Evolutionary conservation across 2,113 vertebrate genomes (phyloP).

Genomic region (Campylomormyrus tamandua): DNA sequence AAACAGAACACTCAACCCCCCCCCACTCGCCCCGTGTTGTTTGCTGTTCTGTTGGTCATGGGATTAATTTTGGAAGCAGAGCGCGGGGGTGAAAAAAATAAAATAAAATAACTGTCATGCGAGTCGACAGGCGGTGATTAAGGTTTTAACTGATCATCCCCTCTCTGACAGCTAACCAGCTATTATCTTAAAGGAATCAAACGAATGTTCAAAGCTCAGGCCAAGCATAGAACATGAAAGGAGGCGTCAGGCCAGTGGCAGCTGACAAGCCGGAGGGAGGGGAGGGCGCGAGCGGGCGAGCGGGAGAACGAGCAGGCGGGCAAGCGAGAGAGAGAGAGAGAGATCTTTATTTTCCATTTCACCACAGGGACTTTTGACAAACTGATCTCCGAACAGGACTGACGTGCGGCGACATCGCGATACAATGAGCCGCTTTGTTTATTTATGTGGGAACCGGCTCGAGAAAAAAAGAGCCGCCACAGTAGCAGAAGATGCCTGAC

Average conservation of each 20-base stretch:
- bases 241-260: constrained; percentile 94
- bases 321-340: constrained; percentile 45
- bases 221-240: constrained; percentile 98
- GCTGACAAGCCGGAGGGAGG: constrained; percentile 86
- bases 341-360: constrained; percentile 66
- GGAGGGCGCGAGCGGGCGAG: constrained; percentile 35
- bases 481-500: constrained; percentile 29
- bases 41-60: constrained; percentile 71
- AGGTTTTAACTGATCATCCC: constrained; percentile 99
- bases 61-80: constrained; percentile 77
- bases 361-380: constrained; percentile 57
- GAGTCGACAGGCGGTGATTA: constrained; percentile 99
- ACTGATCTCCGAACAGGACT: constrained; percentile 57
- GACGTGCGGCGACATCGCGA: constrained; percentile 50
- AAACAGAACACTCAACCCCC: constrained; percentile 13
- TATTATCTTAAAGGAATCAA: constrained; percentile 99
- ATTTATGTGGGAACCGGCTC: constrained; percentile 54
- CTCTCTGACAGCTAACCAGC: constrained; percentile 99
- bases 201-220: constrained; percentile 94
- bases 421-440: constrained; percentile 61
- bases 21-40: constrained; percentile 47
- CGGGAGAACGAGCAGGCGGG: constrained; percentile 47
- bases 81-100: constrained; percentile 63
- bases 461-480: constrained; percentile 15
- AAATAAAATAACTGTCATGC: constrained; percentile 76